A percentile compares a stretch with the other conserved stretches of the same genome.
phyloP scores from a whole-genome alignment of 2,113 vertebrate genomes.

The Peucedramus taeniatus region DNA sequence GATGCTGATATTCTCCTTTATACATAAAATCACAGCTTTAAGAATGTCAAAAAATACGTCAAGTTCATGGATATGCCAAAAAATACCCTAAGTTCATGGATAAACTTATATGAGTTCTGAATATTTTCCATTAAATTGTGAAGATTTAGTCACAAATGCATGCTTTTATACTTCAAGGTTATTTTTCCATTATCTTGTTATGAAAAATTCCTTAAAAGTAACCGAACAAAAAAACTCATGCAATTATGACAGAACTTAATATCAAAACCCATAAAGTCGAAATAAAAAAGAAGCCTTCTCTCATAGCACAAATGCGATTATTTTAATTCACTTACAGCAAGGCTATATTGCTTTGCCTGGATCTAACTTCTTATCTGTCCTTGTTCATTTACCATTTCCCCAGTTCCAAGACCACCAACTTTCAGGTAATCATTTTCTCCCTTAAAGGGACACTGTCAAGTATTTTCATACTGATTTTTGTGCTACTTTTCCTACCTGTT shows the following conservation, averaged over 20 bases:
- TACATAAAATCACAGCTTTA: background rate
- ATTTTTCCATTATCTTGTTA: background rate
- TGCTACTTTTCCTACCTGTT: background rate
- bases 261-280: background rate
- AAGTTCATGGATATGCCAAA: background rate
- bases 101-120: background rate
- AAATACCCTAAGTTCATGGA: background rate
- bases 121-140: background rate
- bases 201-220: background rate
- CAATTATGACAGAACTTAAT: background rate
- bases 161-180: background rate
- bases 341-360: background rate
- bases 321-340: background rate
- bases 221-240: background rate
- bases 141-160: background rate
- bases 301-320: background rate
- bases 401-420: background rate
- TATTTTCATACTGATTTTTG: background rate
- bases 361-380: background rate
- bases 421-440: background rate
- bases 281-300: background rate
- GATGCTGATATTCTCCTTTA: background rate
- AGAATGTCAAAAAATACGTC: background rate
- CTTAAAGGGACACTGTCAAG: slow-evolving; percentile 9
- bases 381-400: background rate